These are phyloP conservation scores for Mythimna ferrago DNA, from an alignment of 2,888 invertebrate species.

Conservation along the genomic window DNA sequence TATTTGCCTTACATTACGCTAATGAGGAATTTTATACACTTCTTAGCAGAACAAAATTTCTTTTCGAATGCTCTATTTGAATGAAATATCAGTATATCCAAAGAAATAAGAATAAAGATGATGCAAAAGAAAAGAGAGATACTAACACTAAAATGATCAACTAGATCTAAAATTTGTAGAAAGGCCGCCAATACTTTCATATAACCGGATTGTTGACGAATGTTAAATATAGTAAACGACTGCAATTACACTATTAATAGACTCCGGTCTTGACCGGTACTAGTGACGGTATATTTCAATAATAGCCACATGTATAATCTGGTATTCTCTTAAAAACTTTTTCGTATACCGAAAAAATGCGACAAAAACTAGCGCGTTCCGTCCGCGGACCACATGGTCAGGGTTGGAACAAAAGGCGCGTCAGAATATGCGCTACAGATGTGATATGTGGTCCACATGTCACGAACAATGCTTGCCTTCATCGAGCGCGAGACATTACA, in stretches of 20 bases:
- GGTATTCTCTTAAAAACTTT: constrained; percentile 67
- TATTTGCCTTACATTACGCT: constrained; percentile 53
- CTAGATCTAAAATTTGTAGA: neutral
- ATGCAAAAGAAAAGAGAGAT: neutral
- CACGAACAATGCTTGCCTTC: constrained; percentile 79
- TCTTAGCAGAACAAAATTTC: constrained; percentile 5
- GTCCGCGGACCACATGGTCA: constrained; percentile 83
- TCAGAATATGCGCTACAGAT: constrained; percentile 88
- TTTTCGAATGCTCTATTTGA: constrained; percentile 13
- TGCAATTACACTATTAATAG: constrained; percentile 49
- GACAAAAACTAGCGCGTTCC: constrained; percentile 81
- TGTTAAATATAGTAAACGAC: constrained; percentile 45
- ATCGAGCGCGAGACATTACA: constrained; percentile 69
- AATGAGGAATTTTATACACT: constrained; percentile 43
- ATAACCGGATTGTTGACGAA: constrained; percentile 38
- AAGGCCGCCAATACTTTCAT: neutral
- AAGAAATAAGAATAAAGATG: neutral
- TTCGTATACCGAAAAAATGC: constrained; percentile 77
- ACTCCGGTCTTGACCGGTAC: constrained; percentile 62
- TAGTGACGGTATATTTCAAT: constrained; percentile 72
- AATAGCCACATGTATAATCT: constrained; percentile 73
- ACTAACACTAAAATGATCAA: neutral
- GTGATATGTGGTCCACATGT: constrained; percentile 80
- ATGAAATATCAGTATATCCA: neutral
- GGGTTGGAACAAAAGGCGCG: constrained; percentile 83